Base-by-base conservation (phyloP, 2,113 vertebrate genomes). In the Istiophorus platypterus region DNA sequence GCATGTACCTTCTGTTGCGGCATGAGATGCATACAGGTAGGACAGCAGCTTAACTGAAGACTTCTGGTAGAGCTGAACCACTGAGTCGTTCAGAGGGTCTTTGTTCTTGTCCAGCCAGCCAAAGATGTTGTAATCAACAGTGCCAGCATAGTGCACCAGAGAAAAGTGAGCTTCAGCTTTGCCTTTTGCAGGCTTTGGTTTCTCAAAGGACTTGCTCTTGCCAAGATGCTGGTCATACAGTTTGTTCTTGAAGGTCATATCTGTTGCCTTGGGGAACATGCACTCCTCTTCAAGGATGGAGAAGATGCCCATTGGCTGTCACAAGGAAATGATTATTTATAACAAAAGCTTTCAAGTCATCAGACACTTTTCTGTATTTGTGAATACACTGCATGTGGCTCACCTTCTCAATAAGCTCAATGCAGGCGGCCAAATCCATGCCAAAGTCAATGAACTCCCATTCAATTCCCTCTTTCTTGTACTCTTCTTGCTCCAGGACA, bases 161-260 rank as follows among this genome's bases (percentile, higher is more conserved):
- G 92, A 80, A 47, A 95, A 95, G 72, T 94, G 93, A 1, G 94
- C 94, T 71, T 94, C 94, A 52, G 93, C 81, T 72, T 95, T 95
- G 64, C 94, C 94, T 85, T 95, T 95, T 54, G 84, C 68, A 1
- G 92, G 93, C 17, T 93, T 95, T 1, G 91, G 92, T 63, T 94
- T 94, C 58, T 94, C 82, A 59, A 94, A 94, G 9, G 87, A 24
- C 1, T 42, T 52, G 22, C 34, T 85, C 52, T 97, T 98, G 2
- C 97, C 97, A 76, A 98, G 81, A 27, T 97, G 97, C 51, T 98
- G 97, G 37, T 97, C 96, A 22, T 96, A 96, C 1, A 97, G 92
- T 83, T 98, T 97, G 93, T 95, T 97, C 87, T 97, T 96, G 85
- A 98, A 97, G 95, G 97, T 92, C 0, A 65, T n/a, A 49, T 94